Evolutionary conservation across 2,797 vertebrate genomes (phyloP), one percentile per base, ranked within the genome.

Genomic region (Cuculus canorus): DNA sequence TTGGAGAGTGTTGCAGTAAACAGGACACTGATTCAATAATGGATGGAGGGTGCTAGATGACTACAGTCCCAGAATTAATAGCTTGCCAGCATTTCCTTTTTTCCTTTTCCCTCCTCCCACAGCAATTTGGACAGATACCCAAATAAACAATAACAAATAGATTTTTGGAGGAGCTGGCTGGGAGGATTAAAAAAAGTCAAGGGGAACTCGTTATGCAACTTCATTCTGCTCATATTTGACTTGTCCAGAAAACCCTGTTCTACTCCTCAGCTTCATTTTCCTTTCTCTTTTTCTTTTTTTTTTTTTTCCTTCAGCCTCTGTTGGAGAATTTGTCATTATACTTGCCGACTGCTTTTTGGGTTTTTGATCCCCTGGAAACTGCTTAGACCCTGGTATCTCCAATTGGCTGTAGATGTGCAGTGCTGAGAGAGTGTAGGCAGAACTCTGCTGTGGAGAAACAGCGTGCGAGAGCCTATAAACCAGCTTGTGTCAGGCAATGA

Each of bases 71-170:
- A 48, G 88, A 95, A 93, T 88, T 93, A 95, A 94, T 82, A 82
- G 92, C 90, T 92, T 84, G 92, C 95, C 92, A 91, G 93, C 78
- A 56, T 82, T 95, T 94, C 93, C 92, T 94, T 91, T 90, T 57
- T 83, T 92, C 53, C 68, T 91, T 39, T 79, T 86, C 73, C 94
- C 85, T 96, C 87, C 89, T 96, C 95, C 95, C 88, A 91, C 94
- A 93, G 85, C 88, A 93, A 80, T 95, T 96, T 96, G 95, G 95
- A 95, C 94, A 77, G 86, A 90, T 92, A 94, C 95, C 96, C 93
- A 96, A 95, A 94, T 80, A 96, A 96, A 96, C 96, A 96, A 93
- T 93, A 95, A 96, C 94, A 91, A 86, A 91, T 66, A 86, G 87
- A 82, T 91, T 96, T 94, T 91, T 94, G 94, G 90, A 96, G 95